phyloP scores from a whole-genome alignment of 2,797 vertebrate genomes.

The Centroberyx gerrardi region DNA sequence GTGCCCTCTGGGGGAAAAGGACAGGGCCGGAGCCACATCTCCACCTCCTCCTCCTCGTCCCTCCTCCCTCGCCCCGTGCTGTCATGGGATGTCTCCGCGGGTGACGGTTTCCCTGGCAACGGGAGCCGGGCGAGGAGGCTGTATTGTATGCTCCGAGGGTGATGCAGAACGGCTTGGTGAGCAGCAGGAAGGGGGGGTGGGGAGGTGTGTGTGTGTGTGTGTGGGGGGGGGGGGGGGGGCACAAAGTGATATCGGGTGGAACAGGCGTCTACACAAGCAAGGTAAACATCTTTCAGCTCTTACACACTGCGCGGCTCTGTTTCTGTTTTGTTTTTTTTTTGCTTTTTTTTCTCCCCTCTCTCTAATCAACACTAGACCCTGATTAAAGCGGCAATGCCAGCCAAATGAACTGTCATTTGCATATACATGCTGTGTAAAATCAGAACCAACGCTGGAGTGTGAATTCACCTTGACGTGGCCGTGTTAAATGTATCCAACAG shows the following conservation, averaged over 20 bases:
- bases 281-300: constrained; percentile 77
- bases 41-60: constrained; percentile 40
- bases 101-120: constrained; percentile 86
- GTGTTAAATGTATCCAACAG: constrained; percentile 79
- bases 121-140: constrained; percentile 65
- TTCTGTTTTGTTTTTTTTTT: constrained; percentile 41
- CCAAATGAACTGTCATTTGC: constrained; percentile 81
- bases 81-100: constrained; percentile 81
- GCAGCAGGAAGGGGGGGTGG: background rate
- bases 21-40: constrained; percentile 61
- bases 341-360: constrained; percentile 49
- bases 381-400: constrained; percentile 79
- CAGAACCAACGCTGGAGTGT: constrained; percentile 74
- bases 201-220: constrained; percentile 1
- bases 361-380: constrained; percentile 80
- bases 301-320: constrained; percentile 60
- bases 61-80: constrained; percentile 66
- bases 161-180: constrained; percentile 64
- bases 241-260: constrained; percentile 68
- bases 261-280: constrained; percentile 53
- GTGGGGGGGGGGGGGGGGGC: constrained; percentile 43
- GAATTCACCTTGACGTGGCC: constrained; percentile 77
- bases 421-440: constrained; percentile 84
- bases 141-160: constrained; percentile 70
- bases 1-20: constrained; percentile 58